Base-by-base conservation (phyloP, 2,113 vertebrate genomes). In the Toxostoma redivivum region DNA sequence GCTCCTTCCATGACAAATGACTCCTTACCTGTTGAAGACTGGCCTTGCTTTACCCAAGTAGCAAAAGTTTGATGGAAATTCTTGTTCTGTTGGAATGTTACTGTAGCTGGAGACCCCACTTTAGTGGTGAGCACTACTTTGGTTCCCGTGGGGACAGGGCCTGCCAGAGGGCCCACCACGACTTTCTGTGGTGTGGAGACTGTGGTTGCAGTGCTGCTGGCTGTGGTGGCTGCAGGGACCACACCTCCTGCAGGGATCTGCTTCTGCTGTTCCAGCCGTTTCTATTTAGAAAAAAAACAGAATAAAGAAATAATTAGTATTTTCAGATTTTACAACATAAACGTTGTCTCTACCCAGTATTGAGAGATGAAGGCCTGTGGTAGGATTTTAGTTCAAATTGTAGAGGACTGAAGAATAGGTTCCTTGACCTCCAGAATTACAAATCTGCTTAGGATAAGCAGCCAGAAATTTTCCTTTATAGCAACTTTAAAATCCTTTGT, bases 21-120 rank as follows among this genome's bases (percentile, higher is more conserved):
- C 12, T 35, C 27, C 97, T 97, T 97, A 99, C 99, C 99, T 98
- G 99, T 94, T 94, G 97, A 99, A 80, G 97, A 98, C 57, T 99
- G 99, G 96, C 99, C 99, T 98, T 99, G 99, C 88, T 99, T 99
- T 96, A 99, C 99, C 99, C 99, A 99, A 10, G 99, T 99, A 42
- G 99, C 99, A 94, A 99, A 99, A 12, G 99, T 99, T 53, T 99
- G 99, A 50, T 99, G 99, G 97, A 99, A 99, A 97, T 99, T 99
- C 97, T 99, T 99, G 98, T 99, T 99, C 93, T 99, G 99, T 89
- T 99, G 99, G 98, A 99, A 99, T 95, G 99, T 98, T 56, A 99
- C 99, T 28, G 99, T 97, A 40, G 98, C 97, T 82, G 98, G 98
- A 96, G 99, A 99, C 44, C 98, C 98, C 92, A 99, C 98, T 97